phyloP scores from a whole-genome alignment of 2,797 vertebrate species.

The Macrochelys suwanniensis region DNA sequence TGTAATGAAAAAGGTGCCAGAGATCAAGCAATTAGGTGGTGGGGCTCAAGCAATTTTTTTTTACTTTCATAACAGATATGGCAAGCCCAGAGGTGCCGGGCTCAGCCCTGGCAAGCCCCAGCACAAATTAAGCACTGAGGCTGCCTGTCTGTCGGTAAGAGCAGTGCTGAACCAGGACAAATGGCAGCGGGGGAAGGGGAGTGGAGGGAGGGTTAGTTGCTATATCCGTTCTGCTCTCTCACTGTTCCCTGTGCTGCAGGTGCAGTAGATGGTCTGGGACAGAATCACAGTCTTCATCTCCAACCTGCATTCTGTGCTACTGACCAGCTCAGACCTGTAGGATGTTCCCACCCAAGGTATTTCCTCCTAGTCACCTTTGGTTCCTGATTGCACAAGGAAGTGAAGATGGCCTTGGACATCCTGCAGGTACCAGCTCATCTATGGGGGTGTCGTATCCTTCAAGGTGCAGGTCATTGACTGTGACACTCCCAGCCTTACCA shows the following conservation, averaged over 20 bases:
- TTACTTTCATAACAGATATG: no score
- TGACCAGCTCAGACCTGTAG: background rate
- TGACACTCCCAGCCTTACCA: background rate
- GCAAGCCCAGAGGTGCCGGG: no score
- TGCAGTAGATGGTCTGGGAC: background rate
- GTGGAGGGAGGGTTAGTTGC: no score
- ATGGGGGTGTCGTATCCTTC: slow-evolving; percentile 31
- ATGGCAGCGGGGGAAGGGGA: no score
- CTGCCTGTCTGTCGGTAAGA: no score
- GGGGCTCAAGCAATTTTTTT: no score
- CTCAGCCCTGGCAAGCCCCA: no score
- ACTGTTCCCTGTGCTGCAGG: slow-evolving; percentile 50
- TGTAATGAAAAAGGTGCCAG: no score
- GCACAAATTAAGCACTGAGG: no score
- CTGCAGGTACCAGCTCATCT: slow-evolving; percentile 49
- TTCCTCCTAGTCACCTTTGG: background rate
- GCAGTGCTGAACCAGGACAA: no score
- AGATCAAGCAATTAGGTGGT: no score
- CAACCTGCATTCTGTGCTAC: background rate
- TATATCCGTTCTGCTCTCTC: background rate
- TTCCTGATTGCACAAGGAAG: background rate
- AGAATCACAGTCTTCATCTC: background rate
- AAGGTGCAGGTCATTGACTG: background rate
- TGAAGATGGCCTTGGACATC: background rate
- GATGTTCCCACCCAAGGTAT: background rate